Evolutionary conservation across 2,888 invertebrate genomes (phyloP), one percentile per base, ranked within the genome.

Genomic region (Hypsopygia costalis): DNA sequence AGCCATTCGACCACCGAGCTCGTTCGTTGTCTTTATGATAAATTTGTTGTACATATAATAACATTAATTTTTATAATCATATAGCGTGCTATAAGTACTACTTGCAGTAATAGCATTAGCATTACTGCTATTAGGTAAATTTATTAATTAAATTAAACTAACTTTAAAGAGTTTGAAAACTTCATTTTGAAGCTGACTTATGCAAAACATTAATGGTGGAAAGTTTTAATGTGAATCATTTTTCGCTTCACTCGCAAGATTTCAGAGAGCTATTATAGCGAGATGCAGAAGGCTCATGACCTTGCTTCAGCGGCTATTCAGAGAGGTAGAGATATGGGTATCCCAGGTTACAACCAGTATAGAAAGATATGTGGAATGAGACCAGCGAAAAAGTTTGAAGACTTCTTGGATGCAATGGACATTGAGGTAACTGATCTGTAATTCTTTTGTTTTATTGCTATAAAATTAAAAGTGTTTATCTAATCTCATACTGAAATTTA

Each of bases 281-380:
- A 64, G 41, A 51, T 76, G 30, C 74, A 76, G 51, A 70, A 55
- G 36, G 71, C 75, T 12, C 66, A 71, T 35, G 82, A 83, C 34
- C 52, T 69, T 31, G 46, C 55, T 6, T 60, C 83, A 1, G 55
- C 70, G 20, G 79, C 72, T 43, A 77, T 82, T 51, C 82, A 83
- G 45, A 67, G 75, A 52, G 71, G 81, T 1, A 66, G 81, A 51
- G 81, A 81, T 40, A 50, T 81, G 48, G 80, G 80, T 1, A 43
- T 81, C 6, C 63, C 69, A 6, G 75, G 80, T 0, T 82, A 82
- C 44, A 82, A 80, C 43, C 76, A 72, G 25, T 83, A 81, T 37
- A 66, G 81, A 30, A 55, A 68, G 9, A 31, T 76, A 3, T 81
- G 81, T 39, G 74, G 79, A 0, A 38, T 77, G 11, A 71, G 68